These are phyloP conservation scores for Phoebastria nigripes DNA, from an alignment of 2,797 vertebrate species.

Conservation along the genomic window DNA sequence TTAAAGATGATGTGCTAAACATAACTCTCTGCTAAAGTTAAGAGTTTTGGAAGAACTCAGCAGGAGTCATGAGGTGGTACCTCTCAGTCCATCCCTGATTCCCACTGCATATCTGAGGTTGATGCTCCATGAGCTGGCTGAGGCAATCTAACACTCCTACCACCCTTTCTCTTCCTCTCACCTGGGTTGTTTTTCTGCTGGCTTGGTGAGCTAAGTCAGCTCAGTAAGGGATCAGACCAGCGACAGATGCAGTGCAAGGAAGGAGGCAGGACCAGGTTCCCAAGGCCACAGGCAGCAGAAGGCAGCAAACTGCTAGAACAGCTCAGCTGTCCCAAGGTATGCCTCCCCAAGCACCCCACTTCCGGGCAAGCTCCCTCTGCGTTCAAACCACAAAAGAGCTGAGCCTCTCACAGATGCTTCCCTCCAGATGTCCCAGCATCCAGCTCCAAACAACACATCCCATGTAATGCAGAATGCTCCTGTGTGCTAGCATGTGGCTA, in stretches of 20 bases:
- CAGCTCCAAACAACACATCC: not conserved
- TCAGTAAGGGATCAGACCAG: not conserved
- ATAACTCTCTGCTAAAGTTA: not conserved
- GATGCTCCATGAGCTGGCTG: not conserved
- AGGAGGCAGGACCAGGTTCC: not conserved
- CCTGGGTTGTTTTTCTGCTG: not conserved
- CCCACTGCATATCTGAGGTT: not conserved
- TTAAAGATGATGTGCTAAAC: not conserved
- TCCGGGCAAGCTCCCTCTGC: not conserved
- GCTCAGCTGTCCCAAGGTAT: not conserved
- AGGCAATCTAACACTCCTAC: not conserved
- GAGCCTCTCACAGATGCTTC: not conserved
- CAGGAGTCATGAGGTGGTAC: not conserved
- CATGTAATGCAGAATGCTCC: not conserved
- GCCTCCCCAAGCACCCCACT: not conserved
- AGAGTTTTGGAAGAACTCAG: not conserved
- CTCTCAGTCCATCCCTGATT: not conserved
- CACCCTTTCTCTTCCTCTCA: not conserved
- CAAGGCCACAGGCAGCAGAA: not conserved
- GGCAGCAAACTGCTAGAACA: not conserved
- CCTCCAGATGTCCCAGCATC: not conserved
- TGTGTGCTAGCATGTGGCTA: rapidly evolving
- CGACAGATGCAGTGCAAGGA: rapidly evolving
- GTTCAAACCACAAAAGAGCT: not conserved
- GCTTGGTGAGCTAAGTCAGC: not conserved